Evolutionary conservation across 2,113 vertebrate species (phyloP), one percentile per base, ranked within the genome.

Genomic region (Phasianus colchicus): DNA sequence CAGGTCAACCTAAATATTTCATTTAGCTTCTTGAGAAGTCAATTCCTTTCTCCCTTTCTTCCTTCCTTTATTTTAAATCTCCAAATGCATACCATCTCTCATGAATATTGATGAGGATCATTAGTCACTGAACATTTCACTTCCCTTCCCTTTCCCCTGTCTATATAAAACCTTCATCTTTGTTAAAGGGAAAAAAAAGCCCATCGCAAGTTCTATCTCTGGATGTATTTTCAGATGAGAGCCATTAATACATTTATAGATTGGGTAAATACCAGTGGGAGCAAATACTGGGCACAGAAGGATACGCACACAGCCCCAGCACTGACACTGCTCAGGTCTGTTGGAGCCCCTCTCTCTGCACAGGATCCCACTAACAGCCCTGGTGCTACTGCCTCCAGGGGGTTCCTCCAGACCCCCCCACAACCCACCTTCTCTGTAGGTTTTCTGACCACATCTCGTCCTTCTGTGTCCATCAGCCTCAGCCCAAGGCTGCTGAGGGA

Each of bases 71-170:
- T 91, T 94, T 92, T 90, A 93, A 82, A 87, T 80, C 94, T 93
- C 13, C 0, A 88, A 92, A 80, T 86, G 91, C 87, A 61, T 70
- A 63, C 86, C 3, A 13, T 76, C 58, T 82, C 90, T 94, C 87
- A 97, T 97, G 93, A 95, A 97, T 97, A 97, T 96, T 94, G 74
- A 97, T 96, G 94, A 95, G 84, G 83, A 96, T 94, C 91, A 93
- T 97, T 96, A 96, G 95, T 94, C 90, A 93, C 88, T 24, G 90
- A 97, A 93, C 85, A 86, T 93, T 97, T 94, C 61, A 32, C 93
- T 96, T 91, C 92, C 80, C 79, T 91, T 86, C 77, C 77, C 81
- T 89, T 91, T 61, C 58, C n/a, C 47, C 42, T 3, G 2, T 94
- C 93, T 94, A 27, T 73, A 91, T 76, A 92, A 96, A 97, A 93